These are phyloP conservation scores for Pogona vitticeps DNA, from an alignment of 2,113 vertebrate genomes.

Conservation along the genomic window DNA sequence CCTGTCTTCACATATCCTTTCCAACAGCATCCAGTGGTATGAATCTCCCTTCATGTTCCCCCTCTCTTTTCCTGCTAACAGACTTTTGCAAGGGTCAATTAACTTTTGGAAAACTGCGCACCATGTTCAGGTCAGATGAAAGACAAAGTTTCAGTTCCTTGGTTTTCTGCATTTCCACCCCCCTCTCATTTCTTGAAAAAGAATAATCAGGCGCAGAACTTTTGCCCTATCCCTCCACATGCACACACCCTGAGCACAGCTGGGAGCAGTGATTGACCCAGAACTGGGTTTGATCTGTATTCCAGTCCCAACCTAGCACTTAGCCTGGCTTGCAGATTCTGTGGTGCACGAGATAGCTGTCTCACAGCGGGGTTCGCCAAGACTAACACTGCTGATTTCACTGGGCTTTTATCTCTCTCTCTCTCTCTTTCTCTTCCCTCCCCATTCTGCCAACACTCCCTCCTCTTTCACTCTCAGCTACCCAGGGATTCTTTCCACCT, in stretches of 20 bases:
- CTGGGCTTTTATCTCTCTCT: conserved; percentile 23
- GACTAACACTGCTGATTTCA: not conserved
- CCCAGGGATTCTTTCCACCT: conserved; percentile 32
- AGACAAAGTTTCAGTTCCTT: not conserved
- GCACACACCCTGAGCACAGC: not conserved
- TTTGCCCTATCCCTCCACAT: not conserved
- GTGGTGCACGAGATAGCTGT: not conserved
- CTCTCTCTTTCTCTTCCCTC: not conserved
- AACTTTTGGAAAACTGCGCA: not conserved
- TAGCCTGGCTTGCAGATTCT: not conserved
- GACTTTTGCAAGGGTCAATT: not conserved
- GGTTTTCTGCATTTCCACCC: not conserved
- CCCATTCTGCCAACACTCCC: not conserved
- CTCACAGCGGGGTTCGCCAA: not conserved
- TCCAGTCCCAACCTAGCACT: not conserved
- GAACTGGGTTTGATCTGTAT: conserved; percentile 17
- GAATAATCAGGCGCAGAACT: not conserved
- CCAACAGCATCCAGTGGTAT: not conserved
- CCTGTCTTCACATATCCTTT: not conserved
- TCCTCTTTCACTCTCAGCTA: not conserved
- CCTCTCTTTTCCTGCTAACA: not conserved
- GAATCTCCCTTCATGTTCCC: no score
- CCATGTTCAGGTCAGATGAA: not conserved
- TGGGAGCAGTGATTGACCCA: conserved; percentile 5
- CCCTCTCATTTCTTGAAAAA: not conserved